phyloP scores from a whole-genome alignment of 2,888 invertebrate species.

The Eremobia ochroleuca region DNA sequence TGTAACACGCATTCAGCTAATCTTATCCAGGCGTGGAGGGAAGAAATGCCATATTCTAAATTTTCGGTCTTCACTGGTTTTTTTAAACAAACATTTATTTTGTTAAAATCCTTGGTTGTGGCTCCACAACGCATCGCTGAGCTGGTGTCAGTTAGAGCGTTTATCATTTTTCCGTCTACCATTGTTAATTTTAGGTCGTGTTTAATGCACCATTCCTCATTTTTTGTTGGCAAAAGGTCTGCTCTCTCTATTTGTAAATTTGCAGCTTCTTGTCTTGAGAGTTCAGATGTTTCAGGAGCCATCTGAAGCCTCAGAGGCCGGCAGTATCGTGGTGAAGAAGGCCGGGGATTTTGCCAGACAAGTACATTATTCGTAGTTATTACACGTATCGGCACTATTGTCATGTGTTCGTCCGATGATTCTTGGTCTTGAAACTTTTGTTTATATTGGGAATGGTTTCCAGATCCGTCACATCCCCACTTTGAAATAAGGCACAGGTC shows the following conservation, averaged over 20 bases:
- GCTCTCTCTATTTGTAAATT: constrained; percentile 21
- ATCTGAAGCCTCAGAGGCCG: constrained; percentile 37
- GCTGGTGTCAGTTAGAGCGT: constrained; percentile 50
- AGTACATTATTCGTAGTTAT: constrained; percentile 19
- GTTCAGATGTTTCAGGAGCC: constrained; percentile 44
- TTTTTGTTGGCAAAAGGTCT: constrained; percentile 18
- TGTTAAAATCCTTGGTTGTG: constrained; percentile 25
- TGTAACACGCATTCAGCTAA: constrained; percentile 22
- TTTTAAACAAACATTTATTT: constrained; percentile 17
- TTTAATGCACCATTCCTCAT: constrained; percentile 21
- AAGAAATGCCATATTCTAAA: constrained; percentile 38
- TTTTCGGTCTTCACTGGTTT: constrained; percentile 21
- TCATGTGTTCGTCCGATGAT: constrained; percentile 25
- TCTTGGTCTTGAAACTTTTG: constrained; percentile 44
- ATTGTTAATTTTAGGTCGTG: constrained; percentile 36
- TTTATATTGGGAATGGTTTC: constrained; percentile 46
- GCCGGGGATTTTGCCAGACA: constrained; percentile 48
- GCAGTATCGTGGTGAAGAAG: constrained; percentile 51
- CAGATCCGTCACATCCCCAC: constrained; percentile 51
- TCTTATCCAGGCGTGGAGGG: constrained; percentile 51
- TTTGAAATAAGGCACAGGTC: constrained; percentile 11
- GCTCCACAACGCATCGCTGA: constrained; percentile 49
- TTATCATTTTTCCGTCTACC: constrained; percentile 56
- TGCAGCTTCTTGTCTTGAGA: constrained; percentile 27
- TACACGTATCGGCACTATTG: constrained; percentile 35